phyloP scores from a whole-genome alignment of 2,888 invertebrate species.

The Callinectes sapidus region DNA sequence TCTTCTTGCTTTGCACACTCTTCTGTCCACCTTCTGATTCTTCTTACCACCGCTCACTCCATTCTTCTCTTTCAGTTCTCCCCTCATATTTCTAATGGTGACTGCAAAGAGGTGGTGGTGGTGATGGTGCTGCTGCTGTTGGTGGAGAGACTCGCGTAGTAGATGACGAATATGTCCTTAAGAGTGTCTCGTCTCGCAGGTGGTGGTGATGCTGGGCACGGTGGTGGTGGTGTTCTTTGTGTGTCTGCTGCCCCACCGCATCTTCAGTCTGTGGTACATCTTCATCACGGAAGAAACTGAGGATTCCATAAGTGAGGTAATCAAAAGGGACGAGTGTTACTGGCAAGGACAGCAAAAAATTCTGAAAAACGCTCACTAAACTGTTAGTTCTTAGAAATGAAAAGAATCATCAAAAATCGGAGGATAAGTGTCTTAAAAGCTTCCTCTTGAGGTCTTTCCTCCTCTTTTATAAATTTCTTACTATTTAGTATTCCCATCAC shows the following conservation, averaged over 20 bases:
- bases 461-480: background rate
- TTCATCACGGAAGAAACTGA: constrained; percentile 77
- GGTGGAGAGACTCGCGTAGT: no score
- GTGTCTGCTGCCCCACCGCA: constrained; percentile 91
- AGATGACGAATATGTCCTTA: background rate
- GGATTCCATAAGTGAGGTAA: constrained; percentile 44
- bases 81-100: no score
- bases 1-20: background rate
- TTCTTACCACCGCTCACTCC: background rate
- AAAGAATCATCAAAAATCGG: no score
- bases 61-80: no score
- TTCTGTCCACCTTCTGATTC: background rate
- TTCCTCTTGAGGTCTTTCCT: background rate
- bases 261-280: constrained; percentile 91
- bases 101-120: no score
- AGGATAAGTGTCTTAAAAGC: no score
- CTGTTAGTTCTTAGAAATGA: background rate
- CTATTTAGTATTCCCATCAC: background rate
- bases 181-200: constrained; percentile 78
- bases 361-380: background rate
- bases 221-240: constrained; percentile 93
- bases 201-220: constrained; percentile 91
- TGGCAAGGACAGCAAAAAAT: background rate
- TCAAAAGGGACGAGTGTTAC: background rate
- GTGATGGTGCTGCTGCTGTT: no score